Evolutionary conservation across 2,113 vertebrate genomes (phyloP).

Genomic region (Hucho hucho): DNA sequence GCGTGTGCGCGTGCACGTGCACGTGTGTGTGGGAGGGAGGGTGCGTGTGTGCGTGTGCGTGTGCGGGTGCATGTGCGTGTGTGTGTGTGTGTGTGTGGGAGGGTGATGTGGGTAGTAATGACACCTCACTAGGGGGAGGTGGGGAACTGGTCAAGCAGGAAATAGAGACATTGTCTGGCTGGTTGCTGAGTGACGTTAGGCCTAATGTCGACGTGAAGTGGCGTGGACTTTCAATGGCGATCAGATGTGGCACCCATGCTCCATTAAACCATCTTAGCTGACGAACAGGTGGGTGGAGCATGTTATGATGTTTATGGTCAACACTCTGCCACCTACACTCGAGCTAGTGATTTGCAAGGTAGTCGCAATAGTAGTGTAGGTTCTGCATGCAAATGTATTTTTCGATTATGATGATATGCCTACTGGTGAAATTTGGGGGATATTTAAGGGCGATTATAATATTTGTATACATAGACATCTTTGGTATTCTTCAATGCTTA

Average conservation of each 20-base stretch:
- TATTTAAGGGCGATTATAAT: too few relatives aligned
- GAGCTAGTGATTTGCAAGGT: too few relatives aligned
- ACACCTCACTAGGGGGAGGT: conserved; percentile 53
- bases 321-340: background rate
- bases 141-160: conserved; percentile 71
- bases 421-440: too few relatives aligned
- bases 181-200: conserved; percentile 43
- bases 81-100: conserved; percentile 13
- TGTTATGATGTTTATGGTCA: background rate
- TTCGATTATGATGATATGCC: background rate
- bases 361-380: background rate
- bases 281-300: conserved; percentile 4
- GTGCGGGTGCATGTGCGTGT: background rate
- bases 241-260: conserved; percentile 17
- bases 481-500: too few relatives aligned
- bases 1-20: too few relatives aligned
- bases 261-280: conserved; percentile 2
- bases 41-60: background rate
- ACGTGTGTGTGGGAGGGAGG: too few relatives aligned
- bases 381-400: background rate
- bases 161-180: conserved; percentile 72
- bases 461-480: too few relatives aligned
- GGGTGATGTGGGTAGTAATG: conserved; percentile 48
- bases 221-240: conserved; percentile 16
- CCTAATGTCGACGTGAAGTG: conserved; percentile 23